Base-by-base conservation (phyloP, 2,113 vertebrate species). In the Solenodon paradoxus region DNA sequence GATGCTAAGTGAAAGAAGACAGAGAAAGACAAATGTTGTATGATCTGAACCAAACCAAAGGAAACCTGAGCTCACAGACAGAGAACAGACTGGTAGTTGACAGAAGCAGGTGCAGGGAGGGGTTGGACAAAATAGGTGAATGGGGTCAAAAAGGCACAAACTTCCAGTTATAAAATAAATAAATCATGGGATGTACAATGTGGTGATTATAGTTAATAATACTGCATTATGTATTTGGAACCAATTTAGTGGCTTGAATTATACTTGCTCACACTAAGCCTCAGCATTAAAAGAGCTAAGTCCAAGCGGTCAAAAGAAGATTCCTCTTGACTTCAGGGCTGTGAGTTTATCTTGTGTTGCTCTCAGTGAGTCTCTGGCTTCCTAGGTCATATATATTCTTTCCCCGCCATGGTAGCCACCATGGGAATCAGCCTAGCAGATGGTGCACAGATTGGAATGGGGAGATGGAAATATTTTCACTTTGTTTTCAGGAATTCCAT, bases 381-480 rank as follows among this genome's bases (percentile, higher is more conserved):
- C 49, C 66, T 38, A 32, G 32, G 28, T 20, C 85, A 88, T 96
- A 26, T 24, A 13, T 90, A 71, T 80, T 84, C 35, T 0, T 0
- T 15, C 35, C 51, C 91, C 28, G 64, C 61, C 30, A 10, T 1
- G 26, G 75, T 53, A 72, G 75, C 71, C 49, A 15, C 80, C 57
- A 35, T 77, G 64, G 53, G 79, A 74, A 51, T 74, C 53, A 63
- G 78, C 1, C 5, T 32, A 78, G 82, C 96, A 97, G 97, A 93
- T 86, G 96, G 38, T 1, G 0, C 9, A 24, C 90, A 97, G 59
- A 95, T 78, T 95, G 92, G 9, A 91, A 78, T 12, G 57, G 78
- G 30, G 13, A 85, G 55, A 49, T 11, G 15, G 59, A 78, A 78
- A 49, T 17, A 59, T 51, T 45, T 51, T 32, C 75, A 47, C 80